Evolutionary conservation across 2,888 invertebrate species (phyloP).

Genomic region (Crossocerus cetratus): DNA sequence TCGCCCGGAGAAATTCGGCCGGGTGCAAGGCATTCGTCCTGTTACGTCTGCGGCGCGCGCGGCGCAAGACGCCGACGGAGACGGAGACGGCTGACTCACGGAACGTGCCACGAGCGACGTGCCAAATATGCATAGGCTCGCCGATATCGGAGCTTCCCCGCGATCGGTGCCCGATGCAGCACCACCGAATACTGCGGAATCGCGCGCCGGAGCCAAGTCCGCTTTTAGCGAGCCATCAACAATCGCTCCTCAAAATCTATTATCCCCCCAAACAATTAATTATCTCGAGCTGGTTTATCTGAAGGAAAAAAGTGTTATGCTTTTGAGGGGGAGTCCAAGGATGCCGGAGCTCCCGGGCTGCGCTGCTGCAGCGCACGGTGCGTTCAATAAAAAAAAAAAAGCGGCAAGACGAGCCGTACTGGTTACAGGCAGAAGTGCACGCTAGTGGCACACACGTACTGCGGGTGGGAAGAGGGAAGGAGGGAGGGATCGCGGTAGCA

Average conservation of each 20-base stretch:
- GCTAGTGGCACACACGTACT: constrained; percentile 5
- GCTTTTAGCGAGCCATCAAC: no score
- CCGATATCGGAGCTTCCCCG: constrained; percentile 33
- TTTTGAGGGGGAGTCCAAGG: no score
- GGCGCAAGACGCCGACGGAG: constrained; percentile 19
- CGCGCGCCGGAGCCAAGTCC: constrained; percentile 23
- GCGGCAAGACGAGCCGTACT: background rate
- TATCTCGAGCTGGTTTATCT: no score
- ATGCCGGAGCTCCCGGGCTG: no score
- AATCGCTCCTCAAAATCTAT: no score
- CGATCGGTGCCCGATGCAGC: constrained; percentile 30
- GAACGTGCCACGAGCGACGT: constrained; percentile 48
- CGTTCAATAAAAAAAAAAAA: background rate
- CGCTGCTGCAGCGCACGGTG: background rate
- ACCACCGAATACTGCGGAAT: constrained; percentile 25
- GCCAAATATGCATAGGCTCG: constrained; percentile 49
- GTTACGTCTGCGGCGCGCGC: constrained; percentile 45
- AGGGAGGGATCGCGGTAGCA: constrained; percentile 1
- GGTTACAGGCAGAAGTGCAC: background rate
- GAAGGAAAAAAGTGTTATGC: no score
- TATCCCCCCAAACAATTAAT: no score
- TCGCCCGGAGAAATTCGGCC: constrained; percentile 27
- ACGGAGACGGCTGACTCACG: constrained; percentile 49
- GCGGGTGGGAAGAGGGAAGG: background rate
- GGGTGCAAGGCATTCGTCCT: constrained; percentile 32